Conservation (phyloP, 2,797 vertebrate species). For the Notoglanidium macrostoma region DNA sequence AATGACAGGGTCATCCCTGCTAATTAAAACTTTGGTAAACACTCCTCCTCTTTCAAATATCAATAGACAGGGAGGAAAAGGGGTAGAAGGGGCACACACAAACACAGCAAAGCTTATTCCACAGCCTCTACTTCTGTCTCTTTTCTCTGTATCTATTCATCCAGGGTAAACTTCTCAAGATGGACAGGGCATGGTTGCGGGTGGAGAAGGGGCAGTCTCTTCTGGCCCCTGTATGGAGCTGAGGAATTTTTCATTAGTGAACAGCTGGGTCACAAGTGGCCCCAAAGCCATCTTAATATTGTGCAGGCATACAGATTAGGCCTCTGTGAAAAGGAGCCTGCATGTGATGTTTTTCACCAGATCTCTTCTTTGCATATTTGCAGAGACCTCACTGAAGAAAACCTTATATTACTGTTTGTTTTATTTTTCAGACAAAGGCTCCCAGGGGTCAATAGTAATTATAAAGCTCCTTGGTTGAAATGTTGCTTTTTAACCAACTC, state of each 20-base stretch:
- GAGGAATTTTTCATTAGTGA: conserved; percentile 99
- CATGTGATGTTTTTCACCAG: conserved; percentile 82
- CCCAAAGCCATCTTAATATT: conserved; percentile 97
- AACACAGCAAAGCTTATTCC: conserved; percentile 72
- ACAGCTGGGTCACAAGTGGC: conserved; percentile 95
- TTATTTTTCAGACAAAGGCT: conserved; percentile 78
- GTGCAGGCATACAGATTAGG: conserved; percentile 89
- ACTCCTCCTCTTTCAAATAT: conserved; percentile 86
- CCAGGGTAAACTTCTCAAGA: conserved; percentile 91
- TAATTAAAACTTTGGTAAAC: conserved; percentile 98
- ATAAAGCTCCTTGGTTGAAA: conserved; percentile 73
- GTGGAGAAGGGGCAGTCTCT: conserved; percentile 65
- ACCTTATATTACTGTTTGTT: conserved; percentile 85
- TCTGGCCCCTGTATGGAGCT: conserved; percentile 86
- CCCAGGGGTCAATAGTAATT: conserved; percentile 80
- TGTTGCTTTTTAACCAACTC: conserved; percentile 80
- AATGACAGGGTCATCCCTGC: conserved; percentile 90
- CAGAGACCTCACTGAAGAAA: conserved; percentile 83
- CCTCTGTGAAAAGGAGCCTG: conserved; percentile 81
- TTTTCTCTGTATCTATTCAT: conserved; percentile 85
- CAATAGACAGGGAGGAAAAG: conserved; percentile 70
- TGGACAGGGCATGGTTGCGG: conserved; percentile 78
- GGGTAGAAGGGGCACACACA: conserved; percentile 74
- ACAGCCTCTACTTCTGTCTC: conserved; percentile 75
- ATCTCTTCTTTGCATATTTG: conserved; percentile 89